Evolutionary conservation across 1,140 invertebrate genomes (phyloP).

Genomic region (Conopomorpha cramerella): DNA sequence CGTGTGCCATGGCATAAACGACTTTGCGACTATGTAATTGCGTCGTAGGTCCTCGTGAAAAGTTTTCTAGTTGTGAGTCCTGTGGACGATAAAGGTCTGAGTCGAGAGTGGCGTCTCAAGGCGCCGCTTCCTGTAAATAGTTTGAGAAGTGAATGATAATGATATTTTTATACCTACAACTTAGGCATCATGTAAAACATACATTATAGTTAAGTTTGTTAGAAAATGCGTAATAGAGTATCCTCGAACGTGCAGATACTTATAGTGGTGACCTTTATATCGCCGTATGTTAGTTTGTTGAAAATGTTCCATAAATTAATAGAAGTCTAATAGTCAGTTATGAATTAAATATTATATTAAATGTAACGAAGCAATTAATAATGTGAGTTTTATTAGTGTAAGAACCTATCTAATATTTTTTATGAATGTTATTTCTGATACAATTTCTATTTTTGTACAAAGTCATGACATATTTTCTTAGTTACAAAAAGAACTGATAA

Average conservation of each 20-base stretch:
- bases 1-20: constrained; percentile 47
- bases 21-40: constrained; percentile 15
- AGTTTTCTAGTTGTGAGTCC: no score
- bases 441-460: background rate
- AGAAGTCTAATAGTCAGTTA: background rate
- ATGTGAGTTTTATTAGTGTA: constrained; percentile 1
- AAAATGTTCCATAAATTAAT: background rate
- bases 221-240: no score
- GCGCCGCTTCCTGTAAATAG: constrained; percentile 8
- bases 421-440: background rate
- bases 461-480: background rate
- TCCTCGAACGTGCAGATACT: no score
- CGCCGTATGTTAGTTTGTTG: background rate
- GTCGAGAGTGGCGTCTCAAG: no score
- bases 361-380: background rate
- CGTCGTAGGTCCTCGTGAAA: no score
- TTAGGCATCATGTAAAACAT: no score
- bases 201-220: no score
- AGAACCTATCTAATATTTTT: background rate
- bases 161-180: constrained; percentile 56
- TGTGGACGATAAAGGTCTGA: no score
- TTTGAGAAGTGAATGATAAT: constrained; percentile 46
- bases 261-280: background rate
- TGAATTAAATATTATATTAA: constrained; percentile 1
- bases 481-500: background rate